phyloP scores from a whole-genome alignment of 2,797 vertebrate species.

The Sibirionetta formosa region DNA sequence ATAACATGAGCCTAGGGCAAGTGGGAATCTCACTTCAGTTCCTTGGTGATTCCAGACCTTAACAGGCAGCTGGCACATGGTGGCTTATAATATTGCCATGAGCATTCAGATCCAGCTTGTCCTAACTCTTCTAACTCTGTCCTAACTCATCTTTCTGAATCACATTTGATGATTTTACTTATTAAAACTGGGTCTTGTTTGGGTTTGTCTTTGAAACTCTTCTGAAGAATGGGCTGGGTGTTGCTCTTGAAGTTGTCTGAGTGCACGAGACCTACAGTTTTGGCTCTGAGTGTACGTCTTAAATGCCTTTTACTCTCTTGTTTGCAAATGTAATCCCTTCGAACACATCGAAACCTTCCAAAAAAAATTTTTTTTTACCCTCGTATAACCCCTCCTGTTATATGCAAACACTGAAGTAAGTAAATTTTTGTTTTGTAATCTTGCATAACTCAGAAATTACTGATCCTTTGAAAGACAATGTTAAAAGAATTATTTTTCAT shows the following conservation, averaged over 20 bases:
- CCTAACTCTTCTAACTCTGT: background rate
- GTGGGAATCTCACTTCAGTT: background rate
- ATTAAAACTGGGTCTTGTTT: background rate
- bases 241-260: background rate
- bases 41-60: background rate
- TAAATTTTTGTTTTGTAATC: background rate
- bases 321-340: background rate
- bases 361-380: background rate
- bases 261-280: background rate
- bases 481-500: background rate
- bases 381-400: background rate
- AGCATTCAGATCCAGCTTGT: background rate
- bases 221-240: background rate
- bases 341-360: background rate
- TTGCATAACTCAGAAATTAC: background rate
- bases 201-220: background rate
- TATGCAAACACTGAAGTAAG: background rate
- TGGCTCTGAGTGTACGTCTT: background rate
- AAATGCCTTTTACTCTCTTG: background rate
- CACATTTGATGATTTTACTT: background rate
- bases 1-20: background rate
- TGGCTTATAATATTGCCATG: background rate
- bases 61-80: background rate
- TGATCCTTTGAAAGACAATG: background rate
- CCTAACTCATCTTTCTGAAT: background rate